Conservation (phyloP, 2,113 vertebrate species). For the Passer montanus region DNA sequence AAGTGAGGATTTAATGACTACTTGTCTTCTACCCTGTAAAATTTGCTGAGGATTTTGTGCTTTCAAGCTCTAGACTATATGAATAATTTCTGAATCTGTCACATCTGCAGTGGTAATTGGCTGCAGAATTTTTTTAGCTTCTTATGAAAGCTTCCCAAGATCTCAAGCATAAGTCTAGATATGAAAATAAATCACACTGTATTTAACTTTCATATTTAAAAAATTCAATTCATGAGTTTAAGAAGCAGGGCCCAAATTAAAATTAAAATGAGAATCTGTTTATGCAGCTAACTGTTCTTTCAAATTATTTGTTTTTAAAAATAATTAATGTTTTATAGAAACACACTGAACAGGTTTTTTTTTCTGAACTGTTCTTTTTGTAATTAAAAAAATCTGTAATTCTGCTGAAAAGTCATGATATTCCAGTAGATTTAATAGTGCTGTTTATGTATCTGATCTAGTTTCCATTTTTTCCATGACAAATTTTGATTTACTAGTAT, state of each 20-base stretch:
- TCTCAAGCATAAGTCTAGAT: not conserved
- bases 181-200: not conserved
- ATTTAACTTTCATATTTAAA: not conserved
- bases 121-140: not conserved
- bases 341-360: not conserved
- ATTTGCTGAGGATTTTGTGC: not conserved
- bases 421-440: not conserved
- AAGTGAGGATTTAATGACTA: not conserved
- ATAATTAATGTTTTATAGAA: not conserved
- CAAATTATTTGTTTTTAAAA: not conserved
- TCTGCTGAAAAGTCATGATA: not conserved
- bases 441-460: not conserved
- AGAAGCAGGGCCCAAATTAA: not conserved
- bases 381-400: not conserved
- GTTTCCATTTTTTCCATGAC: not conserved
- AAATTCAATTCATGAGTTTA: not conserved
- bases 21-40: not conserved
- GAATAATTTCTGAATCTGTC: not conserved
- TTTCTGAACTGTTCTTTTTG: not conserved
- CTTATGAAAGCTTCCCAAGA: not conserved
- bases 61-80: not conserved
- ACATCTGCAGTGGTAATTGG: not conserved
- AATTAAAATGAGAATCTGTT: not conserved
- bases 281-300: not conserved
- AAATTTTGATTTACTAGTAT: not conserved